Evolutionary conservation across 2,888 invertebrate species (phyloP).

Genomic region (Acrobasis repandana): DNA sequence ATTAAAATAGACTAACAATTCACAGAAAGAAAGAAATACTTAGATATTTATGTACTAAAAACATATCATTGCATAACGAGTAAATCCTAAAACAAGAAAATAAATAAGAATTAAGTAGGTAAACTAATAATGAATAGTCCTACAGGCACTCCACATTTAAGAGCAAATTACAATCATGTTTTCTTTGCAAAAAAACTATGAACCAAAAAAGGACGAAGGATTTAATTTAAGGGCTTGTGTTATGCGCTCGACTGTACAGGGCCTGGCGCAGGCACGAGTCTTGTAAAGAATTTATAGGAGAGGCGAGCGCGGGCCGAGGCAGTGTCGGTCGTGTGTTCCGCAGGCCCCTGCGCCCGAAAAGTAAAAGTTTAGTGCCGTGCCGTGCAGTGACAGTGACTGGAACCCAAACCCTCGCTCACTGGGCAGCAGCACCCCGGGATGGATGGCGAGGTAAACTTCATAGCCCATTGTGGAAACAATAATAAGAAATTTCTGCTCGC

Average conservation of each 20-base stretch:
- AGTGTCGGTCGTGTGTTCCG: constrained; percentile 45
- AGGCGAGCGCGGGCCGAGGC: constrained; percentile 62
- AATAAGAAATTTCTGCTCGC: not conserved
- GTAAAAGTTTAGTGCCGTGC: constrained; percentile 63
- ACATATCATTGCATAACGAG: no score
- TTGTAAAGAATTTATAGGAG: constrained; percentile 78
- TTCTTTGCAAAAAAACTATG: no score
- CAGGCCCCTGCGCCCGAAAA: constrained; percentile 39
- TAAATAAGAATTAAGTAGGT: no score
- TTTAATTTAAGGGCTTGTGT: constrained; percentile 47
- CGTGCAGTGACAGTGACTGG: constrained; percentile 49
- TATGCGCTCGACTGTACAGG: constrained; percentile 67
- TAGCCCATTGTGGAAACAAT: constrained; percentile 24
- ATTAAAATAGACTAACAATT: no score
- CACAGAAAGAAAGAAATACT: no score
- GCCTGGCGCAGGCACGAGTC: constrained; percentile 73
- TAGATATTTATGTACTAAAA: no score
- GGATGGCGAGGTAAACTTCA: constrained; percentile 65
- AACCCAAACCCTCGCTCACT: not conserved
- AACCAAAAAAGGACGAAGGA: no score
- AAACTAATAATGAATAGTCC: no score
- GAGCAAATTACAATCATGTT: no score
- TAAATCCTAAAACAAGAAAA: no score
- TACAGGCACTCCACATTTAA: no score
- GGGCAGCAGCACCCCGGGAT: constrained; percentile 46